Evolutionary conservation across 1,140 invertebrate genomes (phyloP), one percentile per base, ranked within the genome.

Genomic region (Phymastichus coffea): DNA sequence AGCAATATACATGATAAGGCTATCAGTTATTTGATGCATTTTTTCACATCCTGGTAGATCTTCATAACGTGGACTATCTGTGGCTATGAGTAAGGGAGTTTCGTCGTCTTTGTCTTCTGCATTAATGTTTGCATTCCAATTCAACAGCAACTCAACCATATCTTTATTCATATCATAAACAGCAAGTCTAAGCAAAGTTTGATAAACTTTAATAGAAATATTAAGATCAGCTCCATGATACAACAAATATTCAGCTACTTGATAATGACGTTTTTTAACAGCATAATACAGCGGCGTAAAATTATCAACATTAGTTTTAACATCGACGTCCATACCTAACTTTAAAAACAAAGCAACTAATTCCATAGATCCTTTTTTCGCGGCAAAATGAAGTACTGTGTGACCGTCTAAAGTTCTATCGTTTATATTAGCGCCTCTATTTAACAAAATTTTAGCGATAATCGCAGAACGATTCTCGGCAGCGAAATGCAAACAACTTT

Each of bases 131-230:
- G 47, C 48, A 25, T 57, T 40, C 49, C 47, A 57, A 22, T 57
- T 56, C n/a, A 57, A 8, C 12, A 57, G 48, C 26, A 55, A 38
- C 54, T 57, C 43, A 10, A 60, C 57, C 57, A 60, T 60, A 7
- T 60, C 43, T 25, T 47, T 53, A 26, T 60, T 60, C 49, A 60
- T 60, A 14, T 60, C 49, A 40, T 53, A 60, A 2, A 60, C 57
- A 15, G 57, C 49, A 20, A 60, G 49, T 30, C 57, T 35, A 3
- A 60, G 35, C 9, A 60, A 23, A 28, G 57, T 60, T 47, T 60
- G 57, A 23, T 60, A 60, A 53, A 38, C 23, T 30, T 47, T 47
- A n/a, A 60, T 33, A 4, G 40, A 17, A 6, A 47, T 23, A 25
- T 54, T 60, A 12, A 60, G n/a, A 38, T 56, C 35, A 28, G 52